Conservation (phyloP, 2,113 vertebrate genomes). For the Marcusenius ussheri region DNA sequence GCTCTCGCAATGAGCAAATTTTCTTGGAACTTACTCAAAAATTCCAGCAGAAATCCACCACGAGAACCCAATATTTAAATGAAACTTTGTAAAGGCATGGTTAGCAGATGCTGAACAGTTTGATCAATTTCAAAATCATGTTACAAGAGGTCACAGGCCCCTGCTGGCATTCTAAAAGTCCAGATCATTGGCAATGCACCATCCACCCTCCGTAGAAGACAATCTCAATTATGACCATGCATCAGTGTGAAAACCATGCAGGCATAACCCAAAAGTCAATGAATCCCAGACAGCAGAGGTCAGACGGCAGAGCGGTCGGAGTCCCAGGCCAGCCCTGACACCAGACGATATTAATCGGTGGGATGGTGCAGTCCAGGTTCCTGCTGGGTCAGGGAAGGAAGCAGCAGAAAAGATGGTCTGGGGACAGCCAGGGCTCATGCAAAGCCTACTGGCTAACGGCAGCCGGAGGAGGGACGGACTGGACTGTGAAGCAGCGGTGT, state of each 20-base stretch:
- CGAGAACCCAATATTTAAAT: background rate
- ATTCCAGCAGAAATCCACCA: background rate
- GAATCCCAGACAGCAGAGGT: background rate
- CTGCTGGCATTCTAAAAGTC: background rate
- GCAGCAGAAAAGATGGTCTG: conserved; percentile 16
- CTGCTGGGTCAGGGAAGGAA: background rate
- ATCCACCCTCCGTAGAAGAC: background rate
- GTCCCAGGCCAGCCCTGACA: background rate
- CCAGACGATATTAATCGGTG: background rate
- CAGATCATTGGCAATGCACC: background rate
- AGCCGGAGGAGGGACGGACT: conserved; percentile 26
- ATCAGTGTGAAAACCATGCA: background rate
- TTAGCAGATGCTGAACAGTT: background rate
- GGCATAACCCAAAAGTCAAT: background rate
- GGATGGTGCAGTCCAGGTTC: background rate
- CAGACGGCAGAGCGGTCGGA: background rate
- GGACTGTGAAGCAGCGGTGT: conserved; percentile 4
- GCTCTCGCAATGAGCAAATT: conserved; percentile 40
- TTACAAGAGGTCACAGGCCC: background rate
- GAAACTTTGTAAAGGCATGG: background rate
- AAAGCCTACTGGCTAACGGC: conserved; percentile 32
- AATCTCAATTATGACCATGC: background rate
- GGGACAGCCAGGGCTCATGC: conserved; percentile 27
- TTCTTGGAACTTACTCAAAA: conserved; percentile 33
- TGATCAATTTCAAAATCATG: background rate